Evolutionary conservation across 2,113 vertebrate species (phyloP), one percentile per base, ranked within the genome.

Genomic region (Donacobius atricapilla): DNA sequence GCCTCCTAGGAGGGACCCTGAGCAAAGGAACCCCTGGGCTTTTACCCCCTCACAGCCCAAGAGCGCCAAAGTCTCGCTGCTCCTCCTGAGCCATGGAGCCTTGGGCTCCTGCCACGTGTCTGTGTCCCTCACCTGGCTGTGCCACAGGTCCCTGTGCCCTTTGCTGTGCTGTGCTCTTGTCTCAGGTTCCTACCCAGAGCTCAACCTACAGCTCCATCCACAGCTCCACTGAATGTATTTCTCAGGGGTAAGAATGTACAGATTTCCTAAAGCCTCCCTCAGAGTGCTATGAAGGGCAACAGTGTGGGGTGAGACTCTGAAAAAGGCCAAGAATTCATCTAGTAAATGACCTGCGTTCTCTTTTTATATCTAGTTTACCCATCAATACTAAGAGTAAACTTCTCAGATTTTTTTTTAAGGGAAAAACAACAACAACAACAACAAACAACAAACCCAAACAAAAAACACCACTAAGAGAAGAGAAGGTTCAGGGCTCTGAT

Each of bases 61-160:
- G 28, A 0, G 3, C 0, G 0, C 2, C 28, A 45, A 31, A 60
- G 3, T 10, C 30, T 30, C 2, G 0, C 12, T 40, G 1, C 3
- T 71, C 2, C 16, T n/a, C 65, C 47, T 3, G 6, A 39, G 22
- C 23, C 39, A 25, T 18, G 1, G n/a, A n/a, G n/a, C n/a, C n/a
- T n/a, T n/a, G n/a, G n/a, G n/a, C 13, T 63, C 65, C 57, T 56
- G 57, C 40, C 1, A 0, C 3, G 2, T 4, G 2, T 23, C 66
- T 37, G 42, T 44, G 58, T 44, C 58, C 33, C 51, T 81, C 51
- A 15, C 22, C 45, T 12, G 51, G 18, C 31, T 28, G 58, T 57
- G 58, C 66, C 68, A 57, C 37, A 57, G 27, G 6, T 33, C 42
- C 42, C 60, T 44, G 68, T 33, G 58, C 37, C 44, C 50, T 50